Evolutionary conservation across 1,140 invertebrate genomes (phyloP).

Genomic region (Stegodyphus dumicola): DNA sequence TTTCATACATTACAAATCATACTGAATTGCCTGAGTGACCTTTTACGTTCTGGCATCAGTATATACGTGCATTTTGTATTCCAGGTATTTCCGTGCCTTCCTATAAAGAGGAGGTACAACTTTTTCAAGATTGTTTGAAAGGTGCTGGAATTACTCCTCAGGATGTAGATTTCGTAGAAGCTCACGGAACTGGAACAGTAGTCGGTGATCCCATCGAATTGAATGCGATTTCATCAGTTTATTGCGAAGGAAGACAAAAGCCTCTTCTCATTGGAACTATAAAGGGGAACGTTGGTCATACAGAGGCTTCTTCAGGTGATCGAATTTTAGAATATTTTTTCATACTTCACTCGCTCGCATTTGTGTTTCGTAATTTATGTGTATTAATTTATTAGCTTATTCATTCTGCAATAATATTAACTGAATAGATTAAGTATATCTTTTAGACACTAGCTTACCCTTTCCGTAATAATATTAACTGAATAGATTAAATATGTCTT

Average conservation of each 20-base stretch:
- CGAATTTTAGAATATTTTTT: not conserved
- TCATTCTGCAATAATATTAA: no score
- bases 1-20: no score
- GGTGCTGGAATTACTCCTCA: not conserved
- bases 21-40: no score
- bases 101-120: not conserved
- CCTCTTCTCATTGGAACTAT: slow-evolving; percentile 88
- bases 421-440: no score
- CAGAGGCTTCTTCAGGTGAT: slow-evolving; percentile 73
- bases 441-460: no score
- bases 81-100: slow-evolving; percentile 40
- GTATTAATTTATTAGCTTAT: no score
- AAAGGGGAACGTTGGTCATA: slow-evolving; percentile 94
- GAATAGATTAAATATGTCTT: no score
- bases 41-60: no score
- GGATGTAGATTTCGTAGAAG: slow-evolving; percentile 82
- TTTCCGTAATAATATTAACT: no score
- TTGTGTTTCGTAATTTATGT: no score
- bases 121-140: not conserved
- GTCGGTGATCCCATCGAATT: slow-evolving; percentile 82
- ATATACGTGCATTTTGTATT: not conserved
- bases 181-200: slow-evolving; percentile 93
- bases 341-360: no score
- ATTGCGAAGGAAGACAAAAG: slow-evolving; percentile 62
- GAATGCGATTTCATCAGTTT: slow-evolving; percentile 65